Conservation (phyloP, 2,113 vertebrate species). For the Paedocypris sp. region DNA sequence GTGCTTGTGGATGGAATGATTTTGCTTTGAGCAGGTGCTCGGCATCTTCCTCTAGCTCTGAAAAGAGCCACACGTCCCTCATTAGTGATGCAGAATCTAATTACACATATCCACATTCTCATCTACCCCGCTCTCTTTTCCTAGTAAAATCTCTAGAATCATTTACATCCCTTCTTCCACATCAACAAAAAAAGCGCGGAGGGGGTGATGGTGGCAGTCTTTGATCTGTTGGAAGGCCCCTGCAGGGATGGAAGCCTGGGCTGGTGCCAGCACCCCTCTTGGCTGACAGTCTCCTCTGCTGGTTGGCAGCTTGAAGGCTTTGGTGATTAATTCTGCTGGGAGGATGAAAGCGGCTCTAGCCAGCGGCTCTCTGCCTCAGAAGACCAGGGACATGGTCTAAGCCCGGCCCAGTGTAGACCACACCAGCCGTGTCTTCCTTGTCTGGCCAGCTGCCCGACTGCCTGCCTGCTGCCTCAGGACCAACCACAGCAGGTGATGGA, state of each 20-base stretch:
- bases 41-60: constrained; percentile 5
- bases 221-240: constrained; percentile 37
- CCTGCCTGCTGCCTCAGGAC: constrained; percentile 28
- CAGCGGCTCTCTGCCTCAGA: constrained; percentile 25
- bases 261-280: constrained; percentile 33
- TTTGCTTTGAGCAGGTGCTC: constrained; percentile 31
- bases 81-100: constrained; percentile 28
- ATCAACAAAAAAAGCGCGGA: constrained; percentile 18
- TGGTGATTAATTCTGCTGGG: constrained; percentile 70
- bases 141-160: constrained; percentile 34
- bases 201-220: constrained; percentile 18
- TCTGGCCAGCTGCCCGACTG: constrained; percentile 39
- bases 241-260: constrained; percentile 32
- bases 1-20: constrained; percentile 25
- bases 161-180: constrained; percentile 26
- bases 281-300: constrained; percentile 44
- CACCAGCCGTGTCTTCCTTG: constrained; percentile 8
- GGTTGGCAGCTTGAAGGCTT: constrained; percentile 59
- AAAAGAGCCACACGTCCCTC: neutral
- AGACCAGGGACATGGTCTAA: constrained; percentile 31
- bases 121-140: constrained; percentile 17
- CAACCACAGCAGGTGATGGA: constrained; percentile 28
- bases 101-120: constrained; percentile 19
- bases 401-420: constrained; percentile 29
- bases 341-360: constrained; percentile 59